A percentile compares a stretch with the other conserved stretches of the same genome.
phyloP scores from a whole-genome alignment of 2,113 vertebrate genomes.

The Andinoacara biseriatus region DNA sequence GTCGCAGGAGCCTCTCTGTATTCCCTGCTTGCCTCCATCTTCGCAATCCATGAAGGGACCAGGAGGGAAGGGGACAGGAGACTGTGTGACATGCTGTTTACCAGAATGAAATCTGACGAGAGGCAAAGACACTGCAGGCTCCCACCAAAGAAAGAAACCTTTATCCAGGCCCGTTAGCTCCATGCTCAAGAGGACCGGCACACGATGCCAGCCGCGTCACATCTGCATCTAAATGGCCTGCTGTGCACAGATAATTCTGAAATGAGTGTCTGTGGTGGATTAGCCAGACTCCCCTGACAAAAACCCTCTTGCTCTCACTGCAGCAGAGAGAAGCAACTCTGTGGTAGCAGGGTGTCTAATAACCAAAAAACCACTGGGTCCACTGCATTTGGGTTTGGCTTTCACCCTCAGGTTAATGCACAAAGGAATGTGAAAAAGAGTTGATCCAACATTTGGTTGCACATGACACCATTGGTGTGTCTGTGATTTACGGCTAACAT shows the following conservation, averaged over 20 bases:
- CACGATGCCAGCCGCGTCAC: conserved; percentile 45
- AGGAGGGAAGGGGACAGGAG: conserved; percentile 22
- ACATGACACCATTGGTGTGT: conserved; percentile 12
- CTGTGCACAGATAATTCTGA: conserved; percentile 55
- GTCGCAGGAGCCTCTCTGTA: conserved; percentile 53
- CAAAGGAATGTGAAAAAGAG: background rate
- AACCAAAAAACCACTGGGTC: conserved; percentile 28
- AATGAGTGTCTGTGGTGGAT: conserved; percentile 57
- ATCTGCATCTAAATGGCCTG: conserved; percentile 71
- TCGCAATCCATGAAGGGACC: conserved; percentile 8
- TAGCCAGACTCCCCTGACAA: conserved; percentile 40
- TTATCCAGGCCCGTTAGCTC: conserved; percentile 23
- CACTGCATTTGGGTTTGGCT: conserved; percentile 2
- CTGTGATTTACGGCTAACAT: conserved; percentile 14
- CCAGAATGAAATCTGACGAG: conserved; percentile 49
- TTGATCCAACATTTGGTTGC: conserved; percentile 30
- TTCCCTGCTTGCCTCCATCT: conserved; percentile 50
- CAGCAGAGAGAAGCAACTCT: conserved; percentile 34
- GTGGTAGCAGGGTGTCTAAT: conserved; percentile 21
- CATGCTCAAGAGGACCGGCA: conserved; percentile 22
- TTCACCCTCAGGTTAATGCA: background rate
- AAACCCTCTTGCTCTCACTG: conserved; percentile 8
- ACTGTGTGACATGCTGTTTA: conserved; percentile 30
- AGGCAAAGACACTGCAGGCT: conserved; percentile 34
- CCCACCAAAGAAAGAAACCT: conserved; percentile 4